A percentile compares a stretch with the other conserved stretches of the same genome.
These are phyloP conservation scores for Muschampia plurimacula DNA, from an alignment of 2,888 invertebrate genomes.

Conservation along the genomic window DNA sequence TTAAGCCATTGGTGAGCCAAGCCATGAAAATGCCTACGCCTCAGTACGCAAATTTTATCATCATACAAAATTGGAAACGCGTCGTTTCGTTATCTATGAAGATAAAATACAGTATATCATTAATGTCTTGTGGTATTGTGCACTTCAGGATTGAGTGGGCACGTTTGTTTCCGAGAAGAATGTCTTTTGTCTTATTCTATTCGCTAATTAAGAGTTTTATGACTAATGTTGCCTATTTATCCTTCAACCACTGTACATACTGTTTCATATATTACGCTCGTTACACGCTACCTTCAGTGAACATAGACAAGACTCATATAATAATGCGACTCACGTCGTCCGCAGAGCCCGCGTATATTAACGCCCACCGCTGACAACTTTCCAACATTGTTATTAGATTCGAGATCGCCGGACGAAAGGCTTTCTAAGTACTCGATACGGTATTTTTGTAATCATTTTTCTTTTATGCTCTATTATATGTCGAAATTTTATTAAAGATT, in stretches of 20 bases:
- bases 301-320: slow-evolving; percentile 8
- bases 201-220: no score
- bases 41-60: no score
- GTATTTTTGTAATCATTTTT: neutral
- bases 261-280: neutral
- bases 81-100: no score
- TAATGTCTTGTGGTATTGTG: no score
- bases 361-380: slow-evolving; percentile 32
- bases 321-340: slow-evolving; percentile 27
- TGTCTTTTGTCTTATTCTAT: no score
- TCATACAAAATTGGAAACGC: no score
- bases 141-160: no score
- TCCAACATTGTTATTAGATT: slow-evolving; percentile 35
- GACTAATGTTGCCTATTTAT: no score
- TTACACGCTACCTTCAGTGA: neutral
- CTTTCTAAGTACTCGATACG: slow-evolving; percentile 8
- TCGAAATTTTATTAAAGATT: neutral
- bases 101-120: no score
- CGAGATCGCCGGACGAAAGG: slow-evolving; percentile 23
- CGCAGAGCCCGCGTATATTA: slow-evolving; percentile 29
- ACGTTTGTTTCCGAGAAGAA: no score
- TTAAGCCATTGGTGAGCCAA: no score
- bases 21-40: no score
- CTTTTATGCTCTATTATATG: neutral
- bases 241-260: neutral